A percentile compares a stretch with the other conserved stretches of the same genome.
phyloP scores from a whole-genome alignment of 1,140 invertebrate species.

The Drosophila pachea region DNA sequence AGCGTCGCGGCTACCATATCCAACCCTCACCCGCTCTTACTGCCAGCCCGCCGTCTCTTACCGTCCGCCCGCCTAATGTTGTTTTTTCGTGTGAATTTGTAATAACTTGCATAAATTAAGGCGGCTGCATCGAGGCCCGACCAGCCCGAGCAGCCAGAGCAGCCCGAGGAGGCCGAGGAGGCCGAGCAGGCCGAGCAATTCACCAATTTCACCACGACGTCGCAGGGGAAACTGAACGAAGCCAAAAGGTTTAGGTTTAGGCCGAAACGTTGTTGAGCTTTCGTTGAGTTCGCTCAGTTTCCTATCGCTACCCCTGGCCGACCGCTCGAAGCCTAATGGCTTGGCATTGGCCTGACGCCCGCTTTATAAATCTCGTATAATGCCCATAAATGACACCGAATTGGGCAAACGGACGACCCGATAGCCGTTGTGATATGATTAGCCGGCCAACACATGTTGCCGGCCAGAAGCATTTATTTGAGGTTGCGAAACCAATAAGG shows the following conservation, averaged over 20 bases:
- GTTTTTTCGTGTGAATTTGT: conserved; percentile 75
- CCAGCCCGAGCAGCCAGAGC: not conserved
- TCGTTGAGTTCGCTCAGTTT: not conserved
- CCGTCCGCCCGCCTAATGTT: conserved; percentile 60
- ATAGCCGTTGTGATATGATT: conserved; percentile 62
- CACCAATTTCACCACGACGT: conserved; percentile 38
- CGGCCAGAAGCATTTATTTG: conserved; percentile 59
- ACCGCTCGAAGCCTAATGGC: conserved; percentile 1
- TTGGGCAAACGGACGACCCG: conserved; percentile 38
- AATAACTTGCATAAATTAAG: conserved; percentile 77
- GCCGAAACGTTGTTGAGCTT: conserved; percentile 49
- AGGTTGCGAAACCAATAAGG: conserved; percentile 57
- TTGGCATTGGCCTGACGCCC: conserved; percentile 23
- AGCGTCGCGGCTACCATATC: not conserved
- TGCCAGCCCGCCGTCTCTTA: conserved; percentile 1
- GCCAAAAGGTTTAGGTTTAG: conserved; percentile 10
- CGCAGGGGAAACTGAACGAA: conserved; percentile 44
- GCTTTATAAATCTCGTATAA: conserved; percentile 60
- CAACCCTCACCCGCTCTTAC: not conserved
- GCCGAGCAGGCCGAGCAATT: conserved; percentile 4
- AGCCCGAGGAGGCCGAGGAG: not conserved
- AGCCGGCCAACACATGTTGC: conserved; percentile 63
- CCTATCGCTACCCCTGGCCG: not conserved
- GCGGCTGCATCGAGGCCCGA: conserved; percentile 41
- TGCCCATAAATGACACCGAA: conserved; percentile 54